Evolutionary conservation across 1,140 invertebrate species (phyloP).

Genomic region (Acromyrmex echinatior): DNA sequence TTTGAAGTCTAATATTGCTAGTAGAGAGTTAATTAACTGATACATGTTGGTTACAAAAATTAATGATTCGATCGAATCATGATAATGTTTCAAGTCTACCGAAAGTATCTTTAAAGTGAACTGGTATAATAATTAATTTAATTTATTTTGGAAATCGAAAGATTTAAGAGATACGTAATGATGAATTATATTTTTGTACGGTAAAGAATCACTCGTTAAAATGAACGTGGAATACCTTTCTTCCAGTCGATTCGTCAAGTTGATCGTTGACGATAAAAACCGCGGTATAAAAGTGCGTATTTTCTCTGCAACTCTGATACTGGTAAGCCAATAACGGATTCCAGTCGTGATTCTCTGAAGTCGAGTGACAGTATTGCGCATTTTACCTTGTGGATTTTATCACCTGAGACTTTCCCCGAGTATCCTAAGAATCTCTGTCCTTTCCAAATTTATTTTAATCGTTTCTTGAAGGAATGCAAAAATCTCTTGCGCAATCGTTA

Average conservation of each 20-base stretch:
- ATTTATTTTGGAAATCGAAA: slow-evolving; percentile 1
- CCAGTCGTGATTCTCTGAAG: slow-evolving; percentile 33
- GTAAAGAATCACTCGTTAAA: slow-evolving; percentile 34
- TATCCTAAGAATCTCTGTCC: slow-evolving; percentile 10
- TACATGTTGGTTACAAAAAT: background rate
- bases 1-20: no score
- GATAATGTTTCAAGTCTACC: background rate
- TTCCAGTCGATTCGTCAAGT: slow-evolving; percentile 35
- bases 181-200: background rate
- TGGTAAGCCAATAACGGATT: slow-evolving; percentile 66
- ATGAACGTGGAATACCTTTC: slow-evolving; percentile 23
- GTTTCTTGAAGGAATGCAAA: background rate
- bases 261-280: slow-evolving; percentile 41
- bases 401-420: background rate
- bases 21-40: background rate
- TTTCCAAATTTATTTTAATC: background rate
- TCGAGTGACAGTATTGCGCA: slow-evolving; percentile 2
- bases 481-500: slow-evolving; percentile 5
- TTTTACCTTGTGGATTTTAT: slow-evolving; percentile 36
- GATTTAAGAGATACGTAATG: slow-evolving; percentile 14
- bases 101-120: background rate
- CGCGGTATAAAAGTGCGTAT: slow-evolving; percentile 34
- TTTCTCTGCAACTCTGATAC: slow-evolving; percentile 18
- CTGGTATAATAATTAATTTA: background rate
- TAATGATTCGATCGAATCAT: background rate